Percentiles rank a stretch among this genome's conserved stretches.
phyloP scores from a whole-genome alignment of 1,140 invertebrate species.

The Samia ricini region DNA sequence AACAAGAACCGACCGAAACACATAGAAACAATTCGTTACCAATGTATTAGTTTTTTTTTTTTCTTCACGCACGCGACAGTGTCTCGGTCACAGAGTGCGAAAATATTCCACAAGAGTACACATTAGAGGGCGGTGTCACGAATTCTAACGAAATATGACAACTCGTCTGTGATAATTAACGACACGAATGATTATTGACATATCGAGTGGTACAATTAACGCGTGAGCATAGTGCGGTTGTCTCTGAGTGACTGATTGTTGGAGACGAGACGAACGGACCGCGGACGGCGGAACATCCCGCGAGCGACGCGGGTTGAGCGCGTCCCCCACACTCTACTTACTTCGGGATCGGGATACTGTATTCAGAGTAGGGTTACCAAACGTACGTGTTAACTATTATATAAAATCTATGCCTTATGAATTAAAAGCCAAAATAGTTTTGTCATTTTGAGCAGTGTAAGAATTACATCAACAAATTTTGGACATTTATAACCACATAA shows the following conservation, averaged over 20 bases:
- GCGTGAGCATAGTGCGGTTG: background rate
- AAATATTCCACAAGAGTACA: constrained; percentile 1
- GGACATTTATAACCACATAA: too few relatives aligned
- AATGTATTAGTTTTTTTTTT: background rate
- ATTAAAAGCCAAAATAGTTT: too few relatives aligned
- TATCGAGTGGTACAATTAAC: background rate
- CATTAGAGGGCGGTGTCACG: too few relatives aligned
- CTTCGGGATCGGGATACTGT: background rate
- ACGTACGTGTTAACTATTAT: too few relatives aligned
- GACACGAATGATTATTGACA: background rate
- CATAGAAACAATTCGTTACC: background rate
- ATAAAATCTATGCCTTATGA: too few relatives aligned
- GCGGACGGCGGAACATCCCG: background rate
- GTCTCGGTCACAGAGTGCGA: background rate
- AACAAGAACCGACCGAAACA: constrained; percentile 1
- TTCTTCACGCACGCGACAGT: background rate
- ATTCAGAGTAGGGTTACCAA: background rate
- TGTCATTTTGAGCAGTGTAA: too few relatives aligned
- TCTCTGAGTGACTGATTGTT: constrained; percentile 4
- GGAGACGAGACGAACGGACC: background rate
- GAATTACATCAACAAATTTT: too few relatives aligned
- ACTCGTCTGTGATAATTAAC: background rate
- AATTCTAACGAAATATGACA: background rate
- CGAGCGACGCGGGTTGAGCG: background rate
- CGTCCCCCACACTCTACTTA: background rate